Evolutionary conservation across 2,113 vertebrate species (phyloP), one percentile per base, ranked within the genome.

Genomic region (Hipposideros armiger): DNA sequence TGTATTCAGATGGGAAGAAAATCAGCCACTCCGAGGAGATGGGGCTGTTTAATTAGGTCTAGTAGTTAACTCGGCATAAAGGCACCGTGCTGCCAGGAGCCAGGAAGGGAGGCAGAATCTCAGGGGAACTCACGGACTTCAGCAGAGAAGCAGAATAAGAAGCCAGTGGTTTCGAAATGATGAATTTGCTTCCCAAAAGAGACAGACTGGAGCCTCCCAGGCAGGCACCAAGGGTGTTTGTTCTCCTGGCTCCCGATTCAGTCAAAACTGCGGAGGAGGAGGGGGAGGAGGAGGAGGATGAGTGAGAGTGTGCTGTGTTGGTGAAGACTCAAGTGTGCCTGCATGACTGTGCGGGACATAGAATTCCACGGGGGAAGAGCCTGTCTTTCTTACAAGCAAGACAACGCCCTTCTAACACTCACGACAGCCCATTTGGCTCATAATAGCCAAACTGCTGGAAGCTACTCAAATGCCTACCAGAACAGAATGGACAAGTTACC

Each of bases 41-140:
- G 95, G 93, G 91, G 98, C 97, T 97, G 98, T 98, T 98, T 98
- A 99, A 99, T 99, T 99, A 99, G 98, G 98, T 98, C 98, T 98
- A 97, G 98, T 97, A 98, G 98, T 98, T 98, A 98, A 97, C 97
- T 97, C 90, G 77, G 98, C 98, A 98, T 96, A 98, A 98, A 98
- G 98, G 98, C 98, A 89, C 87, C 47, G 87, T 28, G 82, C 96
- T 97, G 96, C 98, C 96, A 86, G 98, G 84, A 97, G 64, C 98
- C 97, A 85, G 95, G 96, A 97, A 97, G 96, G 87, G 78, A 90
- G 74, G 78, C 77, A 66, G n/a, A 66, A 3, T 89, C 98, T 97
- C 98, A 91, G 42, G 96, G 98, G 98, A 98, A 82, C 98, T 89
- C 94, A 2, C 32, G 66, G 96, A 95, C 96, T 98, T 98, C 98